Conservation (phyloP, 2,888 invertebrate genomes). For the Noctua pronuba region DNA sequence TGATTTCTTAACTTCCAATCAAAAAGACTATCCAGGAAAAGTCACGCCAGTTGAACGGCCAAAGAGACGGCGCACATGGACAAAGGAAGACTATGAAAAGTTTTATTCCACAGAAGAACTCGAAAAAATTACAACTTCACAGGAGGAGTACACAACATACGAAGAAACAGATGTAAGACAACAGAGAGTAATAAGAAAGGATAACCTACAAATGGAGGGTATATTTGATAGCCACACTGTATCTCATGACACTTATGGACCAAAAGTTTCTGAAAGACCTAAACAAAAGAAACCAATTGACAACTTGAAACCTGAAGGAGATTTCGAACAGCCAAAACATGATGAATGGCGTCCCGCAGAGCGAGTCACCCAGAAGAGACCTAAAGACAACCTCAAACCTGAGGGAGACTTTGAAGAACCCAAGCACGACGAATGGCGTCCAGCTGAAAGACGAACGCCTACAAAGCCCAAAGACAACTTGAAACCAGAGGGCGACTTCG, state of each 20-base stretch:
- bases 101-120: constrained; percentile 91
- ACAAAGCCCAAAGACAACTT: constrained; percentile 72
- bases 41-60: constrained; percentile 90
- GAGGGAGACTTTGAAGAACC: constrained; percentile 86
- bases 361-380: constrained; percentile 88
- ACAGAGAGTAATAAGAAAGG: constrained; percentile 82
- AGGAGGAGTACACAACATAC: constrained; percentile 92
- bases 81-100: constrained; percentile 93
- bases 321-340: constrained; percentile 72
- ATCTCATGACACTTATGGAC: constrained; percentile 81
- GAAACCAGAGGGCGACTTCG: constrained; percentile 25
- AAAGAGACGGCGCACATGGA: constrained; percentile 92
- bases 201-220: constrained; percentile 89
- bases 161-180: constrained; percentile 90
- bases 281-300: constrained; percentile 89
- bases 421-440: too few relatives aligned
- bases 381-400: constrained; percentile 90
- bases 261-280: constrained; percentile 85
- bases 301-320: constrained; percentile 91
- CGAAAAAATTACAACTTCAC: constrained; percentile 91
- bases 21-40: constrained; percentile 92
- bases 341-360: constrained; percentile 73
- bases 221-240: constrained; percentile 87
- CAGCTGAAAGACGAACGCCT: too few relatives aligned
- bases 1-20: constrained; percentile 92